Base-by-base conservation (phyloP, 2,888 invertebrate genomes). In the Diplazon laetatorius region DNA sequence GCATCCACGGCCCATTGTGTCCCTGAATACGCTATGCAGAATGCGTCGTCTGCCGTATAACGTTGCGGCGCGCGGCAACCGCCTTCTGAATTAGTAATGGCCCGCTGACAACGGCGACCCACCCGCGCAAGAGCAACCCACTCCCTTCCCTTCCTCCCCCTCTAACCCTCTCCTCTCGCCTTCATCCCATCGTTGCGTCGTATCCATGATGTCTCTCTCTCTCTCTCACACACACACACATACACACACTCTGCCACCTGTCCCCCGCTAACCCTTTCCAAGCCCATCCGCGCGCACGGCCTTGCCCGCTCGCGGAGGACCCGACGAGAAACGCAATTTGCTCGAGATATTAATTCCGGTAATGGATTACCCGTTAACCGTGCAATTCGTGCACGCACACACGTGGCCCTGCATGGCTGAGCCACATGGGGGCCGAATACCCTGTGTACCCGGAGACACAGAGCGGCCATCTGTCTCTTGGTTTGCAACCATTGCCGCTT, bases 71-170 rank as follows among this genome's bases (percentile, higher is more conserved):
- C 83, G 80, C 80, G 68, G 83, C 86, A 82, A 84, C 87, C 86
- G 83, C 87, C 87, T 87, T 87, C 87, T 87, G 87, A 87, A 87
- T 87, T 87, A 87, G 87, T 87, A 87, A 87, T 87, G 80, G 84
- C 84, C 81, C 84, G 82, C 82, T 87, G 87, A 87, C 83, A 82
- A 83, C 79, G 76, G 76, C 76, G 62, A 62, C 68, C 69, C 59
- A 2, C 75, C 62, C 75, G 74, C 69, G 78, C 48, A 69, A 74
- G 74, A 70, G 74, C 70, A 71, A 39, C 44, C 44, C 75, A 62
- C 68, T 68, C 68, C 37, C 50, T 42, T 37, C 59, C 22, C 30
- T 50, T 57, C 46, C 35, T 46, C 20, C 46, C n/a, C 76, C 16
- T 39, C n/a, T n/a, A n/a, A n/a, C 18, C 20, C 22, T 9, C 10